Evolutionary conservation across 2,113 vertebrate genomes (phyloP).

Genomic region (Brachyhypopomus occidentalis): DNA sequence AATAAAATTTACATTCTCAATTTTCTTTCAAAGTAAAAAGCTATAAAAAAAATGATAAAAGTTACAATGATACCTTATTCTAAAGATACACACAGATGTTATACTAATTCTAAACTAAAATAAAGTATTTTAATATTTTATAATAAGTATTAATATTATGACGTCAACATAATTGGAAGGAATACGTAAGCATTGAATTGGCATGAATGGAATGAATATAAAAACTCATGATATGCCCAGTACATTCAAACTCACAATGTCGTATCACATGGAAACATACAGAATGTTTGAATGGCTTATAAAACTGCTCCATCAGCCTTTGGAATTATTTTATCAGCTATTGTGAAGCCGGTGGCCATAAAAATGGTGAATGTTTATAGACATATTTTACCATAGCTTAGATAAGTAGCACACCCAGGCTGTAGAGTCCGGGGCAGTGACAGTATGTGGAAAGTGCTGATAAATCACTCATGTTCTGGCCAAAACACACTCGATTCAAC

Average conservation of each 20-base stretch:
- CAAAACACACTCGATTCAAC: not conserved
- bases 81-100: not conserved
- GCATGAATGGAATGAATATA: not conserved
- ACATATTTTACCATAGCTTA: constrained; percentile 14
- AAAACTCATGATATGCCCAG: constrained; percentile 2
- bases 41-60: not conserved
- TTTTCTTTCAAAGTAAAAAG: constrained; percentile 3
- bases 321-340: constrained; percentile 22
- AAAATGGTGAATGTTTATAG: constrained; percentile 17
- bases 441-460: constrained; percentile 14
- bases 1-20: not conserved
- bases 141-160: too few species aligned
- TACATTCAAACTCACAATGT: constrained; percentile 16
- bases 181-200: not conserved
- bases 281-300: not conserved
- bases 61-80: not conserved
- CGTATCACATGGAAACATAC: constrained; percentile 32
- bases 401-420: not conserved
- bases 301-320: constrained; percentile 32
- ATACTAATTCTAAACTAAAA: not conserved
- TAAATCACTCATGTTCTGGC: not conserved
- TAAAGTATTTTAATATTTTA: too few species aligned
- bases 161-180: too few species aligned
- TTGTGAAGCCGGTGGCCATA: constrained; percentile 1
- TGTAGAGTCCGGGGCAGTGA: not conserved